These are phyloP conservation scores for Lycocorax pyrrhopterus DNA, from an alignment of 2,113 vertebrate species.

Conservation along the genomic window DNA sequence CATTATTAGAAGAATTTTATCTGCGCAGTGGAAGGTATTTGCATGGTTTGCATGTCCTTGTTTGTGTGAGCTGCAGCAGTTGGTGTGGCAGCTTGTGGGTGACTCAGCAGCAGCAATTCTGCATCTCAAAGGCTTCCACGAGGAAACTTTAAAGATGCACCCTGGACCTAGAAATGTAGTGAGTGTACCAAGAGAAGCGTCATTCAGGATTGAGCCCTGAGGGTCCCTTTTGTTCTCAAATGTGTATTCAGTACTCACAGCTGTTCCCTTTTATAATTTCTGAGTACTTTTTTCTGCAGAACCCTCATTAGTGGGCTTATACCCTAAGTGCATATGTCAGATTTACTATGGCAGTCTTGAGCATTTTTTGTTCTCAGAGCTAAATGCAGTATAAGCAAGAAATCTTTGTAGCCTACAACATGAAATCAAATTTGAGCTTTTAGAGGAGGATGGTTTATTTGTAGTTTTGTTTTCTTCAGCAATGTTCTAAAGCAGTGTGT, in stretches of 20 bases:
- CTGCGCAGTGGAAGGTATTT: neutral
- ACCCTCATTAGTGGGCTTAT: neutral
- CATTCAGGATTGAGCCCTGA: accelerated
- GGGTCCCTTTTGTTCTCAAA: neutral
- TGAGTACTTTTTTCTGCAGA: neutral
- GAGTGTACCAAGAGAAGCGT: neutral
- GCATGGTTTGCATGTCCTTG: neutral
- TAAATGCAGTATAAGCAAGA: neutral
- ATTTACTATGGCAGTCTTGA: neutral
- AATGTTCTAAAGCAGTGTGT: neutral
- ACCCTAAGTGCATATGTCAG: neutral
- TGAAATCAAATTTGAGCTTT: neutral
- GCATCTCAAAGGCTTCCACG: neutral
- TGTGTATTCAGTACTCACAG: neutral
- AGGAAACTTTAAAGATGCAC: neutral
- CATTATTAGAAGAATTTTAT: neutral
- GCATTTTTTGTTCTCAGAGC: neutral
- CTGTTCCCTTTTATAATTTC: neutral
- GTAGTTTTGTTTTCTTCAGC: neutral
- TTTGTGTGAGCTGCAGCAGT: neutral
- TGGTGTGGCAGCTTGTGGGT: neutral
- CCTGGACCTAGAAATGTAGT: neutral
- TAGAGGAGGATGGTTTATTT: neutral
- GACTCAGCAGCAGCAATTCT: neutral
- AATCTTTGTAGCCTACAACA: neutral